Base-by-base conservation (phyloP, 2,797 vertebrate genomes). In the Clarias fuscus region DNA sequence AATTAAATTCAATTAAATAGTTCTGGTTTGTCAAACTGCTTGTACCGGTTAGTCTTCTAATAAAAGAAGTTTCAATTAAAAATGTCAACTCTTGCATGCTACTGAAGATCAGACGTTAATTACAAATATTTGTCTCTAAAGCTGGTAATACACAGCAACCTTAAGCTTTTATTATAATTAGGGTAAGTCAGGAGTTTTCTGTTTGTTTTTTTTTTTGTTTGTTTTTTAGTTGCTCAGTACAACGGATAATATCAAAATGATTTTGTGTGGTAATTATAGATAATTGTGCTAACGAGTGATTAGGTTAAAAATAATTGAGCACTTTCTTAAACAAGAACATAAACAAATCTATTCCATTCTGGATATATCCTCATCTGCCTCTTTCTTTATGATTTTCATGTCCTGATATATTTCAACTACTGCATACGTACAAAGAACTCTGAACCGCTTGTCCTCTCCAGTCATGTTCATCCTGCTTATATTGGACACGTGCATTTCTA, bases 91-190 rank as follows among this genome's bases (percentile, higher is more conserved):
- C 43, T 76, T 56, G 48, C 2, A 76, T 2, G 6, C 72, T n/a
- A 43, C 70, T 43, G 24, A 53, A 27, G 13, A 56, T 18, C 15
- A 56, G n/a, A 56, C 10, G 10, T 73, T 73, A 48, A 73, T 48
- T 48, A 15, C n/a, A n/a, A n/a, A n/a, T 24, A 43, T 72, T 14
- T 4, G 22, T 43, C 20, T 24, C 71, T 72, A 72, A 43, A 72
- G 4, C 72, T 75, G 43, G 14, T 27, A 15, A 76, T 27, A 11
- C 4, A 58, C 73, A 30, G 15, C n/a, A 58, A 15, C n/a, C 14
- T 77, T 20, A 18, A 76, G n/a, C 73, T 30, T 56, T 76, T n/a
- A 56, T 27, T 56, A 76, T 56, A 76, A 76, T 48, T 73, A 48
- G 20, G 1, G 22, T 73, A 24, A 72, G 43, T 1, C 48, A 48